phyloP scores from a whole-genome alignment of 1,140 invertebrate genomes.

The Procambarus virginalis region DNA sequence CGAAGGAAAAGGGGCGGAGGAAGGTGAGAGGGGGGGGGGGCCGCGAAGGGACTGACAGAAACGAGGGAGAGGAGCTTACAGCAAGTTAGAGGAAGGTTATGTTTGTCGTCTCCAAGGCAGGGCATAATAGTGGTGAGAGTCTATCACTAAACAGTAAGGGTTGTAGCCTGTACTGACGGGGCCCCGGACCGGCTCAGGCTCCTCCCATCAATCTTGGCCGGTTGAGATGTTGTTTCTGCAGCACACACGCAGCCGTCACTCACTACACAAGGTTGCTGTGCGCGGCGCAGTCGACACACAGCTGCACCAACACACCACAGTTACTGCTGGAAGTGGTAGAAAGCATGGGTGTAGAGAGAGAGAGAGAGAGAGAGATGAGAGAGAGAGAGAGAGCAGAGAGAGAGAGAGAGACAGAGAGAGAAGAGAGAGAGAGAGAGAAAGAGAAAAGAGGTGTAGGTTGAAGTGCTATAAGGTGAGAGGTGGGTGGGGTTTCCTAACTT shows the following conservation, averaged over 20 bases:
- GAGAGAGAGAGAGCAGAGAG: no score
- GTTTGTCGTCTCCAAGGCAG: not conserved
- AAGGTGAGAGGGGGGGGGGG: no score
- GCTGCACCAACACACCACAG: constrained; percentile 9
- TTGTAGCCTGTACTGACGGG: not conserved
- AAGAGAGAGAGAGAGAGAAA: not conserved
- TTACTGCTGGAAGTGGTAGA: not conserved
- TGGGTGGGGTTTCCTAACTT: not conserved
- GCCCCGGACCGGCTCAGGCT: not conserved
- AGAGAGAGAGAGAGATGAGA: constrained; percentile 12
- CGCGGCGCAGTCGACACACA: not conserved
- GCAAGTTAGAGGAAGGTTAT: not conserved
- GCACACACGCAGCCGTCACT: constrained; percentile 37
- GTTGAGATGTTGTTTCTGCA: constrained; percentile 39
- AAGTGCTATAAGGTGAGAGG: no score
- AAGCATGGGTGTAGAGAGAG: constrained; percentile 2
- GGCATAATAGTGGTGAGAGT: not conserved
- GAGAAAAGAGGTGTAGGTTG: no score
- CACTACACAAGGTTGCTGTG: constrained; percentile 20
- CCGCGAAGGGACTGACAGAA: not conserved
- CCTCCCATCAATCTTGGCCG: constrained; percentile 25
- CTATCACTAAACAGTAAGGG: not conserved
- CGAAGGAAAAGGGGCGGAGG: no score
- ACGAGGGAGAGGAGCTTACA: not conserved
- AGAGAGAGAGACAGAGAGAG: constrained; percentile 8